These are phyloP conservation scores for Ormyrus pomaceus DNA, from an alignment of 2,888 invertebrate genomes.

Conservation along the genomic window DNA sequence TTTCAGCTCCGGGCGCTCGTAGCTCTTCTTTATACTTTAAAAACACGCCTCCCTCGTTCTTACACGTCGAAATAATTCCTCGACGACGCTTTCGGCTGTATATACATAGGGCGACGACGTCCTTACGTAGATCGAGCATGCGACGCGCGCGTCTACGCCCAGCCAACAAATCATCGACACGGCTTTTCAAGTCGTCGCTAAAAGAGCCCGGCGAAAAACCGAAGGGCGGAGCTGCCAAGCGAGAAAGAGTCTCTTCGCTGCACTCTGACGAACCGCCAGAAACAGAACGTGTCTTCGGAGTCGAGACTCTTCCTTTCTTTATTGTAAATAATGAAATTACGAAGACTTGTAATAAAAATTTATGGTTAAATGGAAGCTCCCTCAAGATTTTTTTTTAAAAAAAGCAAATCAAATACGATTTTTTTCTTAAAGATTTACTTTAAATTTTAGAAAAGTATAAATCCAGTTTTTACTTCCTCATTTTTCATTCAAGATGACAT, in stretches of 20 bases:
- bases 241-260: neutral
- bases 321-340: too few relatives aligned
- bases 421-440: too few relatives aligned
- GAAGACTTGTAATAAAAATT: too few relatives aligned
- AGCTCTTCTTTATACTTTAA: slow-evolving; percentile 34
- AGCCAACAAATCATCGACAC: slow-evolving; percentile 71
- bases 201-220: slow-evolving; percentile 29
- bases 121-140: slow-evolving; percentile 51
- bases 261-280: slow-evolving; percentile 5
- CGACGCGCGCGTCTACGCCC: slow-evolving; percentile 60
- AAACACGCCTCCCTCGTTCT: slow-evolving; percentile 55
- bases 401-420: too few relatives aligned
- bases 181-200: slow-evolving; percentile 32
- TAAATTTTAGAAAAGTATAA: too few relatives aligned
- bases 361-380: too few relatives aligned
- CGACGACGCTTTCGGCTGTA: slow-evolving; percentile 23
- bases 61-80: slow-evolving; percentile 57
- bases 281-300: neutral
- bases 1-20: slow-evolving; percentile 33
- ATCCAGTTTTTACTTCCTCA: too few relatives aligned
- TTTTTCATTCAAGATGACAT: too few relatives aligned
- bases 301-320: neutral
- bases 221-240: slow-evolving; percentile 37
- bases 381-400: too few relatives aligned
- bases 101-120: slow-evolving; percentile 7